Percentiles rank a stretch among this genome's conserved stretches.
phyloP scores from a whole-genome alignment of 1,140 invertebrate species.

The Diachasma alloeum region DNA sequence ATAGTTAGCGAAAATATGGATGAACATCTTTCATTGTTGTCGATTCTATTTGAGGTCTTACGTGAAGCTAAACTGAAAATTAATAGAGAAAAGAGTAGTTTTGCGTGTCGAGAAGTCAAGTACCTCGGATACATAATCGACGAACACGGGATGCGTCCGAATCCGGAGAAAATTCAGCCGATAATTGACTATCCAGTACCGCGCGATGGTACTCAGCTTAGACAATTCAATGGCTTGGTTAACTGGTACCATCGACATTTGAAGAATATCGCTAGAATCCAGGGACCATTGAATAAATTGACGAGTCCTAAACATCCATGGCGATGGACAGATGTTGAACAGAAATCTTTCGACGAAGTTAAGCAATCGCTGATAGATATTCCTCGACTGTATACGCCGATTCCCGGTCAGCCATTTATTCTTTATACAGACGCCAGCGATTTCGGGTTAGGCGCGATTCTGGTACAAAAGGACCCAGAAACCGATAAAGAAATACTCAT shows the following conservation, averaged over 20 bases:
- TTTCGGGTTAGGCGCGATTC: conserved; percentile 29
- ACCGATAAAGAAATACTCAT: conserved; percentile 45
- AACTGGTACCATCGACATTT: too few relatives aligned
- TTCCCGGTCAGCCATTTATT: too few relatives aligned
- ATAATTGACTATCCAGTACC: too few relatives aligned
- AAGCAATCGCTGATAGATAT: not conserved
- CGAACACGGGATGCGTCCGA: conserved; percentile 31
- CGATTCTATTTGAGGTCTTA: too few relatives aligned
- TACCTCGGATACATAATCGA: conserved; percentile 43
- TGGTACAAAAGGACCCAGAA: conserved; percentile 32
- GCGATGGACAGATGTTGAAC: conserved; percentile 32
- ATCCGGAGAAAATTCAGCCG: too few relatives aligned
- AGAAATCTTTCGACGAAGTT: conserved; percentile 37
- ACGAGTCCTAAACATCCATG: conserved; percentile 19
- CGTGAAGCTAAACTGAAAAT: conserved; percentile 20
- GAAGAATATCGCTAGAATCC: conserved; percentile 8
- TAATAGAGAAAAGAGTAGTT: conserved; percentile 25
- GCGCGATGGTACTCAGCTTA: too few relatives aligned
- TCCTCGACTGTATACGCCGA: not conserved
- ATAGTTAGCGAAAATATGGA: too few relatives aligned
- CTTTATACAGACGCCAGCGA: not conserved
- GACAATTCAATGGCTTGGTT: too few relatives aligned
- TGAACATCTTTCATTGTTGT: too few relatives aligned
- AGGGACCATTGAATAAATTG: conserved; percentile 15
- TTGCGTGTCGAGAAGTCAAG: conserved; percentile 30